Percentiles rank a stretch among this genome's conserved stretches.
Conservation (phyloP, 2,797 vertebrate species). For the Sorex maritimensis region DNA sequence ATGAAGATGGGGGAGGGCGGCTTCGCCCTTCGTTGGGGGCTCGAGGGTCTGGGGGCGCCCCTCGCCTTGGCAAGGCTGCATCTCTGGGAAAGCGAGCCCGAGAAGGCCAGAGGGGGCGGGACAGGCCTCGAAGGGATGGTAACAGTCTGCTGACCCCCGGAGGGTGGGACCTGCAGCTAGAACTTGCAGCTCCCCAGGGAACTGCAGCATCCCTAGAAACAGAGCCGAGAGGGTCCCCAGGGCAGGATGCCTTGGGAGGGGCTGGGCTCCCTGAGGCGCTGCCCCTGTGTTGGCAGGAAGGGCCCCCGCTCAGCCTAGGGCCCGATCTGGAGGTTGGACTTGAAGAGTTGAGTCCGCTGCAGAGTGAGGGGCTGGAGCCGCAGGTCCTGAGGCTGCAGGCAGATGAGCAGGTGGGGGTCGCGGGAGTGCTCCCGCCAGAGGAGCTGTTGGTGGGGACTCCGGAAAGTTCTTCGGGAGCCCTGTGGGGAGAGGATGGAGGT, state of each 20-base stretch:
- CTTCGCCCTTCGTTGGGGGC: constrained; percentile 61
- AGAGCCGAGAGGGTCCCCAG: constrained; percentile 32
- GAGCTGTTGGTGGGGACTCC: neutral
- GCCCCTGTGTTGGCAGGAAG: constrained; percentile 73
- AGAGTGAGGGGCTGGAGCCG: constrained; percentile 62
- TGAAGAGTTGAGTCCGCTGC: constrained; percentile 49
- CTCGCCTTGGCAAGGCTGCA: constrained; percentile 63
- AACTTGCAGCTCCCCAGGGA: constrained; percentile 43
- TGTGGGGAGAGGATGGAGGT: constrained; percentile 63
- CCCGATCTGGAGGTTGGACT: constrained; percentile 42
- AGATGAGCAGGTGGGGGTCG: neutral
- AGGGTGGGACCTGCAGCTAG: constrained; percentile 71
- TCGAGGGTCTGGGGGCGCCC: neutral
- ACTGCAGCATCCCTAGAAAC: neutral
- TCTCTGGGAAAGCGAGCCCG: constrained; percentile 68
- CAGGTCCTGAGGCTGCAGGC: constrained; percentile 19
- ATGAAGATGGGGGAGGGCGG: constrained; percentile 80
- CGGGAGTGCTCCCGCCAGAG: constrained; percentile 1
- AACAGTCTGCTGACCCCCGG: neutral
- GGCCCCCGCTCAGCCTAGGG: neutral
- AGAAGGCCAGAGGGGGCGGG: constrained; percentile 61
- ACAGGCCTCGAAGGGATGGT: neutral
- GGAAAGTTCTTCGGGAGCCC: constrained; percentile 60
- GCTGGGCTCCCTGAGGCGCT: constrained; percentile 7
- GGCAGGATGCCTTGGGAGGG: constrained; percentile 34